These are phyloP conservation scores for Apis laboriosa DNA, from an alignment of 1,140 invertebrate genomes.

Conservation along the genomic window DNA sequence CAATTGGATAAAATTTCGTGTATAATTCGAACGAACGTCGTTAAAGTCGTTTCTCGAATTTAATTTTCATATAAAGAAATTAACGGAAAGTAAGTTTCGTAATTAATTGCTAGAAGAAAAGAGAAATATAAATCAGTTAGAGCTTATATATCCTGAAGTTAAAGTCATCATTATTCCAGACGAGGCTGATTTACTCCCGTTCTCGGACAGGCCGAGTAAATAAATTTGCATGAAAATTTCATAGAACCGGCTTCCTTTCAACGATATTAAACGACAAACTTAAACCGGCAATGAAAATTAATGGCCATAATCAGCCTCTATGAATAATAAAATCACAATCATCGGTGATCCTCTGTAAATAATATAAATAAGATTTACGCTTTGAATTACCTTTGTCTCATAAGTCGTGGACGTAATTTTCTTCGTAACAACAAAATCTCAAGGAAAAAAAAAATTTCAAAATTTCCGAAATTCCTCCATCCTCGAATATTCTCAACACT, in stretches of 20 bases:
- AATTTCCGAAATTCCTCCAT: background rate
- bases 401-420: too few species aligned
- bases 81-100: background rate
- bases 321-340: background rate
- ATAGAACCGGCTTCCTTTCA: background rate
- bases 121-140: background rate
- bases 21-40: too few species aligned
- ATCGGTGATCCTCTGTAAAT: background rate
- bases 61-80: background rate
- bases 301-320: background rate
- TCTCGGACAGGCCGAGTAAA: background rate
- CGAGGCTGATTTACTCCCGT: background rate
- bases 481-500: background rate
- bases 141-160: background rate
- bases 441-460: too few species aligned
- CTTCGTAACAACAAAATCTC: too few species aligned
- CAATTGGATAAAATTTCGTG: too few species aligned
- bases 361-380: too few species aligned
- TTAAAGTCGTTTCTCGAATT: background rate
- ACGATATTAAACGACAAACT: background rate
- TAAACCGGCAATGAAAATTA: background rate
- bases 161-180: background rate
- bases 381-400: background rate
- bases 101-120: background rate
- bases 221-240: slow-evolving; percentile 24